A percentile compares a stretch with the other conserved stretches of the same genome.
phyloP scores from a whole-genome alignment of 64 coral and sea anemone species.

The Porites australiensis region DNA sequence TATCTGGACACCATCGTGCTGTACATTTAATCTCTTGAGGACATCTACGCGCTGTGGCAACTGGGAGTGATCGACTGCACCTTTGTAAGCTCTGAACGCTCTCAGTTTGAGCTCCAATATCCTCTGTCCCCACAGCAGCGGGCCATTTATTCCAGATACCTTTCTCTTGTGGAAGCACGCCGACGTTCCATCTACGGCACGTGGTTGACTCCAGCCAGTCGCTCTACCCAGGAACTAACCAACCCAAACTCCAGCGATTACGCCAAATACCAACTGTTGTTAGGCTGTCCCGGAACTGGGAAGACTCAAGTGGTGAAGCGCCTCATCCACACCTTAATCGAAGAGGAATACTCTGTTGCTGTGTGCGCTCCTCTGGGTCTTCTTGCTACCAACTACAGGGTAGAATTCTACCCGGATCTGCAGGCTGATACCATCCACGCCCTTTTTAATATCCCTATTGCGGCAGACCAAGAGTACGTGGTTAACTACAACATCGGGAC shows the following conservation, averaged over 20 bases:
- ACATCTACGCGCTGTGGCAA: too few species aligned
- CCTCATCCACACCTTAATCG: background rate
- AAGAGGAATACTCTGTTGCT: background rate
- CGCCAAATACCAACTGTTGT: too few species aligned
- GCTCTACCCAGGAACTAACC: background rate
- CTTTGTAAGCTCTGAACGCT: too few species aligned
- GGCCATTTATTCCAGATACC: too few species aligned
- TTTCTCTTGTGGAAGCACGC: too few species aligned
- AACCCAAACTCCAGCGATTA: background rate
- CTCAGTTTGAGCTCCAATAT: too few species aligned
- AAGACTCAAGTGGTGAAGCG: background rate
- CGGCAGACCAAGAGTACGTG: background rate
- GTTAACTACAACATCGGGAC: background rate
- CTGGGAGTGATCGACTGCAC: too few species aligned
- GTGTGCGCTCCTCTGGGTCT: conserved; percentile 15
- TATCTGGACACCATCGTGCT: too few species aligned
- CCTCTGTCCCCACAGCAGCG: too few species aligned
- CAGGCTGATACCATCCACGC: conserved; percentile 31
- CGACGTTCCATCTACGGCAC: too few species aligned
- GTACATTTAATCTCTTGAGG: too few species aligned
- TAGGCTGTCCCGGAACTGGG: conserved; percentile 56
- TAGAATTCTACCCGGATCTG: background rate
- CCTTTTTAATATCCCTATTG: conserved; percentile 7
- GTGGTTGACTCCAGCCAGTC: background rate
- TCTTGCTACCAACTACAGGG: background rate